phyloP scores from a whole-genome alignment of 1,140 invertebrate species.

The Gonioctena quinquepunctata region DNA sequence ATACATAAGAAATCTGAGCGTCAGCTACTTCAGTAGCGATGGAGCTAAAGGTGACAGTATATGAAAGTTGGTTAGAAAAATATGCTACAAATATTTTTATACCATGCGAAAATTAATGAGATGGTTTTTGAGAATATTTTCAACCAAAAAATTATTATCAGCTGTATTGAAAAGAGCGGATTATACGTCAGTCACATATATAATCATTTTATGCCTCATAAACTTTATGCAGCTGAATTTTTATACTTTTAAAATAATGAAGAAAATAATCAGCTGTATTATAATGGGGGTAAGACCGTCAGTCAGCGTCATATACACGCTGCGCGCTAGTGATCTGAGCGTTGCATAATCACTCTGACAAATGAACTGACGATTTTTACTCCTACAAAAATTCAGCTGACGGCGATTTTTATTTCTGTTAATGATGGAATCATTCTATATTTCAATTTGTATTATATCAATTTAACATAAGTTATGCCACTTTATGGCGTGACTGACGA shows the following conservation, averaged over 20 bases:
- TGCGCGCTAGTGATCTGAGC: too few relatives aligned
- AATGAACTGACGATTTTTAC: too few relatives aligned
- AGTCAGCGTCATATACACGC: too few relatives aligned
- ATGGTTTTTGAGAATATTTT: not conserved
- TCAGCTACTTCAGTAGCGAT: conserved; percentile 12
- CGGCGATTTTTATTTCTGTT: too few relatives aligned
- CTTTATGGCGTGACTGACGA: too few relatives aligned
- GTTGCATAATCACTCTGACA: too few relatives aligned
- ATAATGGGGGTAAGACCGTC: too few relatives aligned
- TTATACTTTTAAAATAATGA: conserved; percentile 8
- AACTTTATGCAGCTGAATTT: conserved; percentile 17
- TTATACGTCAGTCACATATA: not conserved
- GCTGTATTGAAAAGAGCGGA: conserved; percentile 5
- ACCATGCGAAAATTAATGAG: not conserved
- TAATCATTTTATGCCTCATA: conserved; percentile 1
- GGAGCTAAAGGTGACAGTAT: conserved; percentile 6
- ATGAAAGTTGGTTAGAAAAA: conserved; percentile 7
- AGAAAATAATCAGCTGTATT: too few relatives aligned
- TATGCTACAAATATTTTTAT: not conserved
- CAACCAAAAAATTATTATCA: conserved; percentile 13
- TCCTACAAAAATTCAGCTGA: too few relatives aligned
- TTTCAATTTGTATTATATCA: too few relatives aligned
- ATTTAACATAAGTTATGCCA: too few relatives aligned
- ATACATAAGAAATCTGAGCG: not conserved
- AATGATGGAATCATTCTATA: too few relatives aligned